phyloP scores from a whole-genome alignment of 2,888 invertebrate genomes.

The Macrosiphum euphorbiae region DNA sequence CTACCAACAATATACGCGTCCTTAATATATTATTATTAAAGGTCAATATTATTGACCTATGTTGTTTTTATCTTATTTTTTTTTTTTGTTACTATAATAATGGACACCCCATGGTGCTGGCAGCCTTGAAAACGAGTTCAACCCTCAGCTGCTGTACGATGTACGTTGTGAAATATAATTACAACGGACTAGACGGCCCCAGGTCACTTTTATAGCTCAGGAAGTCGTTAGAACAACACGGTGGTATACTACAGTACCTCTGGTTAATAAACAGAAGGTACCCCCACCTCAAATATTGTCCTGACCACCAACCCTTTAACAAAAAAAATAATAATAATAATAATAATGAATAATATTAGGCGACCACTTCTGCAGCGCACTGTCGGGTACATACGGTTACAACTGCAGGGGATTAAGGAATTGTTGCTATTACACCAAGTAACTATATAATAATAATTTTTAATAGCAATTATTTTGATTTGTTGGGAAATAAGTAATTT shows the following conservation, averaged over 20 bases:
- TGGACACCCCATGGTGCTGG: slow-evolving; percentile 25
- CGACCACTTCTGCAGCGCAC: background rate
- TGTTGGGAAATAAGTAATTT: background rate
- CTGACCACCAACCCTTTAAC: slow-evolving; percentile 53
- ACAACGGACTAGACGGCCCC: slow-evolving; percentile 58
- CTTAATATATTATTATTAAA: slow-evolving; percentile 17
- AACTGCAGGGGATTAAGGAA: background rate
- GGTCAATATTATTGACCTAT: slow-evolving; percentile 46
- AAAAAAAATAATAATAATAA: background rate
- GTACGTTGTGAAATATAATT: slow-evolving; percentile 61
- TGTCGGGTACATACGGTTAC: background rate
- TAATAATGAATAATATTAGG: slow-evolving; percentile 15
- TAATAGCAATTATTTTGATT: background rate
- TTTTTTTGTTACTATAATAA: slow-evolving; percentile 16
- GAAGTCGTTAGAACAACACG: slow-evolving; percentile 62
- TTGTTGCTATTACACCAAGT: background rate
- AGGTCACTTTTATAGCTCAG: slow-evolving; percentile 59
- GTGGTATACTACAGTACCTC: slow-evolving; percentile 5
- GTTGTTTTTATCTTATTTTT: slow-evolving; percentile 33
- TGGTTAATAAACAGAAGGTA: slow-evolving; percentile 54
- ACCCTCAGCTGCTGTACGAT: slow-evolving; percentile 63
- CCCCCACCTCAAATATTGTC: slow-evolving; percentile 16
- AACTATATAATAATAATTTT: background rate
- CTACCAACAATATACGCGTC: background rate
- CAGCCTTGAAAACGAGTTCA: slow-evolving; percentile 63